phyloP scores from a whole-genome alignment of 2,888 invertebrate species.

The Branchipolynoe longqiensis region DNA sequence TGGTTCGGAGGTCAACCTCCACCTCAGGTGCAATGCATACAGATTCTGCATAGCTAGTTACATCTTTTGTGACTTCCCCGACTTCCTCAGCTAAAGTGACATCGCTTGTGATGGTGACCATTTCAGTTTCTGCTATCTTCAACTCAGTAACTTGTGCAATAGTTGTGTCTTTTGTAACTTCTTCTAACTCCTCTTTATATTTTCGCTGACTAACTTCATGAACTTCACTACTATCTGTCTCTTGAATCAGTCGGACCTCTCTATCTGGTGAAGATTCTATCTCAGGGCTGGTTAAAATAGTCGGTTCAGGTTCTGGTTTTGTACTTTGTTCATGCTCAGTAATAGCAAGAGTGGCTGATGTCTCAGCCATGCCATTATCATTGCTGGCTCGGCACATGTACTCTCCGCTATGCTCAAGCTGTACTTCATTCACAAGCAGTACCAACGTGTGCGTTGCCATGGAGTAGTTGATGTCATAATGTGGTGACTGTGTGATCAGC shows the following conservation, averaged over 20 bases:
- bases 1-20: too few relatives aligned
- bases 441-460: conserved; percentile 86
- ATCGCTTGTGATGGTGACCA: too few relatives aligned
- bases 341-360: conserved; percentile 35
- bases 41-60: too few relatives aligned
- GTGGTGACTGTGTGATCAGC: conserved; percentile 83
- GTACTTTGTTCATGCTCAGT: too few relatives aligned
- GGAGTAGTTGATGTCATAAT: conserved; percentile 70
- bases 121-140: too few relatives aligned
- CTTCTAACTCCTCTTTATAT: neutral
- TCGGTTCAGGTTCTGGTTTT: too few relatives aligned
- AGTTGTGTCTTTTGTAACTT: conserved; percentile 6
- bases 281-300: too few relatives aligned
- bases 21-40: too few relatives aligned
- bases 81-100: too few relatives aligned
- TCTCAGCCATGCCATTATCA: conserved; percentile 87
- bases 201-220: conserved; percentile 6
- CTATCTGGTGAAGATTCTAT: neutral
- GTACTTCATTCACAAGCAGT: conserved; percentile 95
- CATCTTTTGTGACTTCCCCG: too few relatives aligned
- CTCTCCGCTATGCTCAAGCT: conserved; percentile 96
- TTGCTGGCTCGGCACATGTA: conserved; percentile 97
- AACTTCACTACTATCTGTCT: neutral
- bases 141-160: too few relatives aligned
- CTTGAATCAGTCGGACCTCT: too few relatives aligned